Base-by-base conservation (phyloP, 1,140 invertebrate species). In the Teleopsis dalmanni region DNA sequence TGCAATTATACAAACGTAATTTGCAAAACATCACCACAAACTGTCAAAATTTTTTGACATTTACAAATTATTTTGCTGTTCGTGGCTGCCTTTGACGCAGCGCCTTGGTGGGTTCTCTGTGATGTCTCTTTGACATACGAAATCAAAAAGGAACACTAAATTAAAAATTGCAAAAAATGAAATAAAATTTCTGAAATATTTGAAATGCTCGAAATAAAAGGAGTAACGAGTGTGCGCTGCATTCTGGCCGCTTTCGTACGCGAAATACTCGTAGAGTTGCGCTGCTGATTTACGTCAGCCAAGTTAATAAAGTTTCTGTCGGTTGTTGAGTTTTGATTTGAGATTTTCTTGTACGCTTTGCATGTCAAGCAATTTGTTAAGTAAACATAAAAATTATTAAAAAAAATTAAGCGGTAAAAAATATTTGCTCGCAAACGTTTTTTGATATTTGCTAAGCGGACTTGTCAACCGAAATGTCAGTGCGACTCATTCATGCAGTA, bases 1-100 rank as follows among this genome's bases (percentile, higher is more conserved):
- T n/a, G 33, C 45, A 47, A 47, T 47, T 47, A n/a, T 51, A 47
- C 49, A 52, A 52, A 52, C 40, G 45, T 52, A 52, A 52, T 52
- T 52, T 52, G 50, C 50, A 44, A 52, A 51, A 52, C 50, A 52
- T 52, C 45, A 52, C 45, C 50, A 33, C 45, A 48, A 52, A 52
- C 45, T 52, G 50, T 52, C 50, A 52, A 52, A 52, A 52, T 52
- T 52, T 48, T 36, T 37, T 52, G 50, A 52, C 50, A 52, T 52
- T 52, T 52, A 52, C 50, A 52, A 52, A 52, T 52, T 52, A 48
- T 52, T 52, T 52, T 26, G 29, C 33, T 46, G 29, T 46, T 46
- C 21, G 25, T 14, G 41, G 14, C 33, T 45, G 11, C 16, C 29
- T 0, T 4, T 13, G n/a, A 9, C n/a, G 36, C 16, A 23, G 18